phyloP scores from a whole-genome alignment of 2,888 invertebrate genomes.

The Plebejus melissa region DNA sequence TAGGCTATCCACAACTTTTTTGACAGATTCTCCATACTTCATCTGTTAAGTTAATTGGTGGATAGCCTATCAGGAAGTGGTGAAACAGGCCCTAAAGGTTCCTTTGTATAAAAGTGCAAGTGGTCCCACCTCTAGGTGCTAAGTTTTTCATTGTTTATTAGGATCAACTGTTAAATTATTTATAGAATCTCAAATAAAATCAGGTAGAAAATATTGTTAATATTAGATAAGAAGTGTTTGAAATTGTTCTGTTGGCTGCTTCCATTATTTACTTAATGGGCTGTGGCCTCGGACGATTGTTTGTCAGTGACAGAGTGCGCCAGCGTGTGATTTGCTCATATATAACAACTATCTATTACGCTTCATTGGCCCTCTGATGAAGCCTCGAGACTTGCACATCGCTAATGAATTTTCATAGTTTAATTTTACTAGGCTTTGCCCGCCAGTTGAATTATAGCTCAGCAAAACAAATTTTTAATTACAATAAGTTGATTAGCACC shows the following conservation, averaged over 20 bases:
- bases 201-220: constrained; percentile 17
- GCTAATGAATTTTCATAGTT: constrained; percentile 26
- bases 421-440: neutral
- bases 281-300: constrained; percentile 32
- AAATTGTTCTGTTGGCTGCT: constrained; percentile 12
- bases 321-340: constrained; percentile 33
- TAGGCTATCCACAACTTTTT: too few relatives aligned
- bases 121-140: too few relatives aligned
- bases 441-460: neutral
- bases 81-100: too few relatives aligned
- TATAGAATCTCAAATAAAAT: neutral
- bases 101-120: too few relatives aligned
- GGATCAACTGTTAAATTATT: neutral
- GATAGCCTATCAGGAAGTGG: too few relatives aligned
- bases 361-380: constrained; percentile 33
- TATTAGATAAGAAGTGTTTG: constrained; percentile 19
- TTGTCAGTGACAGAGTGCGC: constrained; percentile 38
- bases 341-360: constrained; percentile 34
- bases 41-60: too few relatives aligned
- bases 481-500: too few relatives aligned
- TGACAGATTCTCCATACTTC: too few relatives aligned
- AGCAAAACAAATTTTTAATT: neutral
- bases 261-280: constrained; percentile 31
- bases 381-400: constrained; percentile 27
- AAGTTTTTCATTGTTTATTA: neutral